phyloP scores from a whole-genome alignment of 1,140 invertebrate genomes.

The Spodoptera litura region DNA sequence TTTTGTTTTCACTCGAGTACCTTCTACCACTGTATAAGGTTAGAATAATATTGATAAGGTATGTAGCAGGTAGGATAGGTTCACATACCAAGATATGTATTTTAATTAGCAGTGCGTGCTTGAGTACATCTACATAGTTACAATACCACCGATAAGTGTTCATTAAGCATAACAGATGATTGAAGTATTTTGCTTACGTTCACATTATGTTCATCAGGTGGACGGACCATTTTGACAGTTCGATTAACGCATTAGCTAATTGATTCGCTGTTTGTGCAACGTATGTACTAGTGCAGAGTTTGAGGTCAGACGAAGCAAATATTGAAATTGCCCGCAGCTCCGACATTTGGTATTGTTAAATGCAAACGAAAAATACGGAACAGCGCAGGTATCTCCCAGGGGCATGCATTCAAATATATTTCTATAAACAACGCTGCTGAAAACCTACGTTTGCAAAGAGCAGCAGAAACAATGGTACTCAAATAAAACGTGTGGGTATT shows the following conservation, averaged over 20 bases:
- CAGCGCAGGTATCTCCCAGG: not conserved
- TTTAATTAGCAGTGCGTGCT: too few species aligned
- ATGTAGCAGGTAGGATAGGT: too few species aligned
- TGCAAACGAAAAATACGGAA: not conserved
- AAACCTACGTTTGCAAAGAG: not conserved
- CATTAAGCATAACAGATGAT: too few species aligned
- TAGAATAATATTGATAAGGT: too few species aligned
- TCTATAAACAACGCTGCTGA: not conserved
- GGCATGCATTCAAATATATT: not conserved
- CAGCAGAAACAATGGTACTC: constrained; percentile 5
- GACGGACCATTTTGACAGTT: not conserved
- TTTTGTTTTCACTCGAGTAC: not conserved
- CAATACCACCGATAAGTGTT: too few species aligned
- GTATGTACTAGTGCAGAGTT: too few species aligned
- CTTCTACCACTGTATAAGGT: not conserved
- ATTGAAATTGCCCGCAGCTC: too few species aligned
- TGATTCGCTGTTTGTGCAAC: not conserved
- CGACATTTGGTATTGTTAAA: too few species aligned
- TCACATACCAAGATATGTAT: too few species aligned
- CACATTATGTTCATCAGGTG: not conserved
- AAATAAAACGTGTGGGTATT: not conserved
- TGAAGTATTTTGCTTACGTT: too few species aligned
- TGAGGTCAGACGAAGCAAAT: too few species aligned
- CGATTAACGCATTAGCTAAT: not conserved
- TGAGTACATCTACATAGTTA: too few species aligned